Evolutionary conservation across 2,797 vertebrate genomes (phyloP), one percentile per base, ranked within the genome.

Genomic region (Sebastes steindachneri): DNA sequence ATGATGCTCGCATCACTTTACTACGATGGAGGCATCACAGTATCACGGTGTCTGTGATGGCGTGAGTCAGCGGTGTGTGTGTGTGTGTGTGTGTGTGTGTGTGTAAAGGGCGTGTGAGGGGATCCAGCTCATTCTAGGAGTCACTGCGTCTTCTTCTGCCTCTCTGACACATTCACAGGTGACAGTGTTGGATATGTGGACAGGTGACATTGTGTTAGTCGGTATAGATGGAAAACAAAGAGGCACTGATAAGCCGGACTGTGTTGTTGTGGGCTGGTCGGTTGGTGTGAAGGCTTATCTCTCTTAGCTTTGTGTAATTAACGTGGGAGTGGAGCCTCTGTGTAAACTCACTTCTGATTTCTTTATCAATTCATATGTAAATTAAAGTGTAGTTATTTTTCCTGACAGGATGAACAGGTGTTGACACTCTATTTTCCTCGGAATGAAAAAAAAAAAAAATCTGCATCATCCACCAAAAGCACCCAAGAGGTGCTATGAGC

Each of bases 1-100:
- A 59, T n/a, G 76, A 63, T n/a, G 48, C 83, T 77, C 65, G 75
- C 87, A 80, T 88, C 86, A 73, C 81, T 88, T 86, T 82, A 91
- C 88, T 85, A 86, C 82, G 73, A 64, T 31, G 75, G 9, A 25
- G 12, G 60, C 86, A 31, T 66, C 83, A 26, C 70, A 9, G 77
- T 64, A 31, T 66, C 83, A 26, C 70, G 7, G 77, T 64, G 19
- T 41, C 12, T 15, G 31, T 14, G 62, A 33, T 11, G 85, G 65
- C 72, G 85, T 91, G 93, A 91, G 89, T 92, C 87, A 93, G 93
- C 87, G 86, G 79, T 26, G 86, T 66, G 78, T 35, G 14, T 41
- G 33, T 35, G 33, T 33, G 33, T 73, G 29, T 28, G 5, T 28
- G 28, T 28, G 28, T 28, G 28, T 35, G 3, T 19, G 71, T 41